These are phyloP conservation scores for Dipus sagitta DNA, from an alignment of 2,797 vertebrate genomes.

Conservation along the genomic window DNA sequence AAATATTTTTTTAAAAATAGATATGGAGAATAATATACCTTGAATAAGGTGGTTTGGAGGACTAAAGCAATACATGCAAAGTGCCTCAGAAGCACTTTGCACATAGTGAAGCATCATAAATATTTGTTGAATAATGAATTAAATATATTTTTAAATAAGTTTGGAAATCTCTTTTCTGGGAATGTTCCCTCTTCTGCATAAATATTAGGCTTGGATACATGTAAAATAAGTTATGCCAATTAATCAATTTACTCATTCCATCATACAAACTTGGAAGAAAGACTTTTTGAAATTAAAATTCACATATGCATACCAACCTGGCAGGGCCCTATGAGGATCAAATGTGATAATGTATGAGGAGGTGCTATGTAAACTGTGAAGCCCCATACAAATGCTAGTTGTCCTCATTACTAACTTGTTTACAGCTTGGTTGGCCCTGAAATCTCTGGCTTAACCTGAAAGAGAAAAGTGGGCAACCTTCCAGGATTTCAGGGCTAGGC, in stretches of 20 bases:
- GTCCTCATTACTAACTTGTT: slow-evolving; percentile 82
- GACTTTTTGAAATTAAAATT: slow-evolving; percentile 76
- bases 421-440: slow-evolving; percentile 80
- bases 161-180: slow-evolving; percentile 66
- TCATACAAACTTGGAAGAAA: slow-evolving; percentile 71
- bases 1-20: no score
- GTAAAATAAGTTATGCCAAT: slow-evolving; percentile 61
- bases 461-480: slow-evolving; percentile 71
- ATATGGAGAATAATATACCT: not conserved
- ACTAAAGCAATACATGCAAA: slow-evolving; percentile 33
- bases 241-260: slow-evolving; percentile 76
- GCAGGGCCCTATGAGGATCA: slow-evolving; percentile 78
- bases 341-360: slow-evolving; percentile 79
- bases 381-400: slow-evolving; percentile 77
- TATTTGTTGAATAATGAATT: slow-evolving; percentile 59
- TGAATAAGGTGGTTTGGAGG: not conserved
- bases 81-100: not conserved
- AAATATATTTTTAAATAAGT: slow-evolving; percentile 49
- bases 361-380: slow-evolving; percentile 80
- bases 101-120: not conserved
- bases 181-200: slow-evolving; percentile 44
- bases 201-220: slow-evolving; percentile 72
- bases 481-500: slow-evolving; percentile 67
- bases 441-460: slow-evolving; percentile 82
- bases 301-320: slow-evolving; percentile 82